Conservation (phyloP, 1,140 invertebrate genomes). For the Drosophila pallidifrons region DNA sequence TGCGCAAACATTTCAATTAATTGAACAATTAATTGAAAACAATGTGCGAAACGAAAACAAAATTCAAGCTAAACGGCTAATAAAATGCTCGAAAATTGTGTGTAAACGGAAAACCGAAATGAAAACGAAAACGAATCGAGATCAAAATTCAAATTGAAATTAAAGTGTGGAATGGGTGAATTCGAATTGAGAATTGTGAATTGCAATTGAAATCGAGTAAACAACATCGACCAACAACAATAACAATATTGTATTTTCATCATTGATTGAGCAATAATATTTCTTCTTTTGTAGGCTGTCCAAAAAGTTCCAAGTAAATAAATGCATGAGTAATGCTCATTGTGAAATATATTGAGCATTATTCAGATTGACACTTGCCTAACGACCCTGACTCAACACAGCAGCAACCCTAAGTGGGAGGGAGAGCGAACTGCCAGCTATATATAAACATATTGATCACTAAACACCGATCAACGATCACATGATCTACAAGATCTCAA, state of each 20-base stretch:
- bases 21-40: conserved; percentile 70
- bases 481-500: not conserved
- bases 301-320: conserved; percentile 23
- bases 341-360: conserved; percentile 28
- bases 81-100: conserved; percentile 8
- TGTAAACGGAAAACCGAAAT: conserved; percentile 15
- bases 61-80: conserved; percentile 16
- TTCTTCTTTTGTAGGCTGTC: conserved; percentile 10
- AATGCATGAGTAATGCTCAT: conserved; percentile 39
- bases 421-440: not conserved
- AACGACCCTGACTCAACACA: conserved; percentile 14
- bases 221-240: conserved; percentile 39
- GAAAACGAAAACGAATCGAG: conserved; percentile 18
- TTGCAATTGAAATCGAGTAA: conserved; percentile 31
- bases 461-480: not conserved
- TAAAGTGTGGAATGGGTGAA: conserved; percentile 10
- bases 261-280: conserved; percentile 25
- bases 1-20: conserved; percentile 78
- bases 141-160: conserved; percentile 23
- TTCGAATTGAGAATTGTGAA: conserved; percentile 1
- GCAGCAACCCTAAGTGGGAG: not conserved
- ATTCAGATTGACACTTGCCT: conserved; percentile 7
- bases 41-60: conserved; percentile 64
- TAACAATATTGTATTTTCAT: conserved; percentile 26
- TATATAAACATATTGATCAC: conserved; percentile 9